Percentiles rank a stretch among this genome's conserved stretches.
phyloP scores from a whole-genome alignment of 2,113 vertebrate genomes.

The Mormyrus lacerda region DNA sequence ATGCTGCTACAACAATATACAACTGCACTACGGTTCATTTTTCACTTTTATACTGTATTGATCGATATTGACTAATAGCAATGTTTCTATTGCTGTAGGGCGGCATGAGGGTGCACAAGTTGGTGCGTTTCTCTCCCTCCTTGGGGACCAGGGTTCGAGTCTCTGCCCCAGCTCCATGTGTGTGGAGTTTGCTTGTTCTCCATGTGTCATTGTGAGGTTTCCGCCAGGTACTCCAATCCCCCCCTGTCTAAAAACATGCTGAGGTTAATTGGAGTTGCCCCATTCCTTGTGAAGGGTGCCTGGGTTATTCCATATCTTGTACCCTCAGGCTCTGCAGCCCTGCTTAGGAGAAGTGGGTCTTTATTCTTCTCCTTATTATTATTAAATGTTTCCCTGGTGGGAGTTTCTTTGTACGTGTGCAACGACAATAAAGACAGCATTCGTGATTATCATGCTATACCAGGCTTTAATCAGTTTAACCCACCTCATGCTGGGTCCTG shows the following conservation, averaged over 20 bases:
- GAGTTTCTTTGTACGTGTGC: neutral
- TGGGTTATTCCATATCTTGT: neutral
- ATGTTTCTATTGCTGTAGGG: neutral
- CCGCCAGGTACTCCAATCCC: neutral
- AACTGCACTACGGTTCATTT: neutral
- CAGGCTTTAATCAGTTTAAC: neutral
- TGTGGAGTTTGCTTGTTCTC: neutral
- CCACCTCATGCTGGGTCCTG: neutral
- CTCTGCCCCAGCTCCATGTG: neutral
- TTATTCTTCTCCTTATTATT: neutral
- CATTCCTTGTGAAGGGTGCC: neutral
- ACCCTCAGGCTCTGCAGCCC: neutral
- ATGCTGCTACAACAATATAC: neutral
- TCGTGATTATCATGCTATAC: neutral
- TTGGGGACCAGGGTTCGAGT: neutral
- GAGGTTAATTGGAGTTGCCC: neutral
- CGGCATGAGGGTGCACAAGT: neutral
- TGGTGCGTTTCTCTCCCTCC: neutral
- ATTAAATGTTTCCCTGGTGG: neutral
- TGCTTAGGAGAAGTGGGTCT: neutral
- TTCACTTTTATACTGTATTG: neutral
- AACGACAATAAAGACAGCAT: neutral
- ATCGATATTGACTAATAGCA: neutral
- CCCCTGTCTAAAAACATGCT: neutral
- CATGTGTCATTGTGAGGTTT: neutral